phyloP scores from a whole-genome alignment of 2,797 vertebrate species.

The Fistularia tabacaria region DNA sequence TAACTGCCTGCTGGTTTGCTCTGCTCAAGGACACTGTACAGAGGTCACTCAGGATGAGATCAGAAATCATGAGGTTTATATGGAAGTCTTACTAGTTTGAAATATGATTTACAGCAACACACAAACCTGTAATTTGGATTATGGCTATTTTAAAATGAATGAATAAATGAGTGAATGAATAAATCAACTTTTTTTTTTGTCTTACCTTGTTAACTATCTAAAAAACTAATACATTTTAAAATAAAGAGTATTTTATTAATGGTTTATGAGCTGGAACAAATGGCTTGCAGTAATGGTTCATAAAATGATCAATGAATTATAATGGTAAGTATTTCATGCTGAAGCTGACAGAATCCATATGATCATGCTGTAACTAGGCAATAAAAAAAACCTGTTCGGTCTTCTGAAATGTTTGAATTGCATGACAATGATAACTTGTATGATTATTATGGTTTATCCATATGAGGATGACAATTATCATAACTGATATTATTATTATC shows the following conservation, averaged over 20 bases:
- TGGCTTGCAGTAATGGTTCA: too few relatives aligned
- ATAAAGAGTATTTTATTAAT: not conserved
- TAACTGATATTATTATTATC: too few relatives aligned
- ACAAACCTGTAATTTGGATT: conserved; percentile 21
- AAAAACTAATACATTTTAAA: not conserved
- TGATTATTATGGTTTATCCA: too few relatives aligned
- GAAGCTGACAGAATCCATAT: not conserved
- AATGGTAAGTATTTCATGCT: not conserved
- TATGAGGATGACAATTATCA: too few relatives aligned
- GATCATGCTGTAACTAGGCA: not conserved
- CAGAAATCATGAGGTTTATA: conserved; percentile 20
- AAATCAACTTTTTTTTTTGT: too few relatives aligned
- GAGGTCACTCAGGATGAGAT: conserved; percentile 18
- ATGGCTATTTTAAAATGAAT: not conserved
- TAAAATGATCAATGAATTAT: too few relatives aligned
- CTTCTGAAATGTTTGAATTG: too few relatives aligned
- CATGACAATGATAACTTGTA: too few relatives aligned
- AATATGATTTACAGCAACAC: conserved; percentile 28
- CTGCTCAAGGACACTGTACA: conserved; percentile 25
- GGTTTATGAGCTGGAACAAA: not conserved
- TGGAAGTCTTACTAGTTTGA: conserved; percentile 4
- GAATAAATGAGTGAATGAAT: not conserved
- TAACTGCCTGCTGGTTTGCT: conserved; percentile 3
- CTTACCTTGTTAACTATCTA: too few relatives aligned
- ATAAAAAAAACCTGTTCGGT: too few relatives aligned